These are phyloP conservation scores for Dolichallabes microphthalmus DNA, from an alignment of 2,113 vertebrate genomes.

Conservation along the genomic window DNA sequence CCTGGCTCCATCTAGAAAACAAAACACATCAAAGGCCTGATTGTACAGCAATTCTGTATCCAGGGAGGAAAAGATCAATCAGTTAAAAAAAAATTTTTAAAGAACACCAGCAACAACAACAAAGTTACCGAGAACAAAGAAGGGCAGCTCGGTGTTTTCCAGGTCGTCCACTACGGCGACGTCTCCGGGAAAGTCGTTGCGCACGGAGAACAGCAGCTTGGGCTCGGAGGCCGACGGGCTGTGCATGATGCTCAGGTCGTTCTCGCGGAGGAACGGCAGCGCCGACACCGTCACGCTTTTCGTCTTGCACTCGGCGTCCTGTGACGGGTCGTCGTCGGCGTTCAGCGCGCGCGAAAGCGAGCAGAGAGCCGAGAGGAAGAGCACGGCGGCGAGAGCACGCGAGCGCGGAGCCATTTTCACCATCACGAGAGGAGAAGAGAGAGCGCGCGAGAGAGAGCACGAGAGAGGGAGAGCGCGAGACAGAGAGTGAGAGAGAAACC, in stretches of 20 bases:
- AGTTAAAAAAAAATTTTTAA: neutral
- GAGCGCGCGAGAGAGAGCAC: neutral
- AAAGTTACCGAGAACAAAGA: slow-evolving; percentile 89
- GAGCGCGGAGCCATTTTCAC: slow-evolving; percentile 65
- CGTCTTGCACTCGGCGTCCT: slow-evolving; percentile 93
- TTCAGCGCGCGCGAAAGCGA: slow-evolving; percentile 53
- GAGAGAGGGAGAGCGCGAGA: neutral
- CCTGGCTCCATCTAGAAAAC: neutral
- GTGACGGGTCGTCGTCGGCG: slow-evolving; percentile 79
- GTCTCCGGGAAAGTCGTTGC: slow-evolving; percentile 97
- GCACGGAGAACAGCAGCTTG: slow-evolving; percentile 97
- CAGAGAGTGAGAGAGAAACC: neutral
- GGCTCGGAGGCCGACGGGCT: slow-evolving; percentile 96
- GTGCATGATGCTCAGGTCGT: slow-evolving; percentile 99
- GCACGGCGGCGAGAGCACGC: slow-evolving; percentile 32
- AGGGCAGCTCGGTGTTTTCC: slow-evolving; percentile 97
- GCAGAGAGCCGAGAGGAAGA: slow-evolving; percentile 50
- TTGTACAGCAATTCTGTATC: neutral
- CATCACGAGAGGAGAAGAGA: neutral
- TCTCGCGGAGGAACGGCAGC: slow-evolving; percentile 93
- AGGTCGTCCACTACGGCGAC: slow-evolving; percentile 95
- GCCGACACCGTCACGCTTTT: slow-evolving; percentile 98
- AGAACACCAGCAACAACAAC: neutral
- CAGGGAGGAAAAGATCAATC: neutral
- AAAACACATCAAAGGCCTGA: slow-evolving; percentile 32